These are phyloP conservation scores for Plectrocnemia conspersa DNA, from an alignment of 1,140 invertebrate genomes.

Conservation along the genomic window DNA sequence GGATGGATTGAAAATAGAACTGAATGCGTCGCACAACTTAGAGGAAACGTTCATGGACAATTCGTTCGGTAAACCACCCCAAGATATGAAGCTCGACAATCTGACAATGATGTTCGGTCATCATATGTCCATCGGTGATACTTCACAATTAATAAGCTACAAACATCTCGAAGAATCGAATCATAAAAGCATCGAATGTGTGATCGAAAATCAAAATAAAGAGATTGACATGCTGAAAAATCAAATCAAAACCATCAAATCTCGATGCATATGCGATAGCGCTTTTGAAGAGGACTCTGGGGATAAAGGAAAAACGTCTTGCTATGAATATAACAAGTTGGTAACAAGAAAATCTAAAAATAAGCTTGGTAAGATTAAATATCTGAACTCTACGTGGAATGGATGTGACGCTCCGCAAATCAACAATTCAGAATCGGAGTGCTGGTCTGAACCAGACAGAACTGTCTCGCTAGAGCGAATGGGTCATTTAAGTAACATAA, in stretches of 20 bases:
- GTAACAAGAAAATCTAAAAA: conserved; percentile 24
- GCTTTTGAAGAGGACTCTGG: conserved; percentile 22
- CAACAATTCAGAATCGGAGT: conserved; percentile 70
- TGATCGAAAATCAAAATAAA: conserved; percentile 13
- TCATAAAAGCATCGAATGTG: background rate
- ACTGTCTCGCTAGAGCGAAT: conserved; percentile 73
- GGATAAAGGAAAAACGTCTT: conserved; percentile 5
- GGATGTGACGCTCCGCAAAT: conserved; percentile 39
- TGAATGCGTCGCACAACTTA: conserved; percentile 41
- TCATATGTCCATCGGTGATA: conserved; percentile 36
- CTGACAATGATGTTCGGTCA: conserved; percentile 50
- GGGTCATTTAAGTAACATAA: conserved; percentile 42
- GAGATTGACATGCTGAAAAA: conserved; percentile 16
- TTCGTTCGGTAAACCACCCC: conserved; percentile 42
- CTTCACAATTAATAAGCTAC: background rate
- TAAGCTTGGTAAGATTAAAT: conserved; percentile 1
- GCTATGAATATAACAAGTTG: conserved; percentile 19
- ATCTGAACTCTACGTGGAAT: conserved; percentile 24
- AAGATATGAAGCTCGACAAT: conserved; percentile 47
- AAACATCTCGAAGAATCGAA: background rate
- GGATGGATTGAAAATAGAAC: conserved; percentile 45
- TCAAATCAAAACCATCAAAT: conserved; percentile 19
- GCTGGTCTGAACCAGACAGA: conserved; percentile 80
- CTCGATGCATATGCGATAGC: conserved; percentile 23
- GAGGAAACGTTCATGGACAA: conserved; percentile 47